Evolutionary conservation across 1,140 invertebrate species (phyloP).

Genomic region (Cydia strobilella): DNA sequence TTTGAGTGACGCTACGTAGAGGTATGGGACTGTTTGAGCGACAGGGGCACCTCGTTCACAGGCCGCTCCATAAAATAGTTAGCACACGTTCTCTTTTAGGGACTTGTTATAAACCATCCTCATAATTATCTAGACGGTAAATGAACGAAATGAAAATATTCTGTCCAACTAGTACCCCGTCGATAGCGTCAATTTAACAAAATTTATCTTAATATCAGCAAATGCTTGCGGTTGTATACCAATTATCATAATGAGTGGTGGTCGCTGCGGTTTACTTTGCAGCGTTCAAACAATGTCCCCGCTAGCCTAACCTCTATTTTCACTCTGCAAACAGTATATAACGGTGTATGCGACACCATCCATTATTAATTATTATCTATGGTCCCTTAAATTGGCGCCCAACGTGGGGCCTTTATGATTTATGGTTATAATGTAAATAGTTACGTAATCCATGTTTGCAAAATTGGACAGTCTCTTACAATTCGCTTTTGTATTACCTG

Average conservation of each 20-base stretch:
- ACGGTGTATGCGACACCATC: slow-evolving; percentile 23
- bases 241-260: slow-evolving; percentile 64
- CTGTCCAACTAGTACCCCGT: background rate
- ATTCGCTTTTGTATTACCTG: slow-evolving; percentile 15
- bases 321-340: slow-evolving; percentile 29
- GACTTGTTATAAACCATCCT: background rate
- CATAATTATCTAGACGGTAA: background rate
- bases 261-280: slow-evolving; percentile 55
- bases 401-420: slow-evolving; percentile 11
- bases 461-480: background rate
- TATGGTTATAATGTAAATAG: background rate
- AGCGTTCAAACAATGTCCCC: slow-evolving; percentile 45
- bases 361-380: slow-evolving; percentile 33
- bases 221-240: slow-evolving; percentile 47
- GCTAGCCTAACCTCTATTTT: slow-evolving; percentile 30
- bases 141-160: background rate
- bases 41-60: too few species aligned
- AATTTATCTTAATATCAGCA: slow-evolving; percentile 42
- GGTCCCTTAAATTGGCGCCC: slow-evolving; percentile 29
- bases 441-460: background rate
- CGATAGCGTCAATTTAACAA: slow-evolving; percentile 35
- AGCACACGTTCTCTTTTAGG: too few species aligned
- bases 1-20: too few species aligned
- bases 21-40: too few species aligned
- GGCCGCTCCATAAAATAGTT: too few species aligned